phyloP scores from a whole-genome alignment of 2,113 vertebrate genomes.

The Struthio camelus region DNA sequence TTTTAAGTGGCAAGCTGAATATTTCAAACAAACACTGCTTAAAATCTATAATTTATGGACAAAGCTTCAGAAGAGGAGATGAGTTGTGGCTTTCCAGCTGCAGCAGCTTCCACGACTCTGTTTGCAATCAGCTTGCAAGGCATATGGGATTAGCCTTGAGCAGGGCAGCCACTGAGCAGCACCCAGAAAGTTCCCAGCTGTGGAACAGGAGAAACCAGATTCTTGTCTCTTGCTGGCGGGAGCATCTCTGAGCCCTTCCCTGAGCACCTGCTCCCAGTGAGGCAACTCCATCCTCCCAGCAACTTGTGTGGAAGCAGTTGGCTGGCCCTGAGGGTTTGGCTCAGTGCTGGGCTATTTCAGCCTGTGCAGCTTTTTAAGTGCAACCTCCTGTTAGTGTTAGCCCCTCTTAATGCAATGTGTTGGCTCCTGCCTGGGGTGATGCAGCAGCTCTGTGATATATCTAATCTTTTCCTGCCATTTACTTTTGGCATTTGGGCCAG shows the following conservation, averaged over 20 bases:
- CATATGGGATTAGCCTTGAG: neutral
- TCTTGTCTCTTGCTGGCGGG: neutral
- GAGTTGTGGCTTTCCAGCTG: conserved; percentile 21
- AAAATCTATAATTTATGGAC: conserved; percentile 70
- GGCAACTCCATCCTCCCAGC: neutral
- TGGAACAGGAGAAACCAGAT: neutral
- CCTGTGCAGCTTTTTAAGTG: neutral
- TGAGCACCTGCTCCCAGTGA: neutral
- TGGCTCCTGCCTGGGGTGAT: neutral
- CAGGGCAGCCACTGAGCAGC: neutral
- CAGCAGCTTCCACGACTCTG: neutral
- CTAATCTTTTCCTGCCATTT: neutral
- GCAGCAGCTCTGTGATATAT: neutral
- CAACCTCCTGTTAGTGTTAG: too few relatives aligned
- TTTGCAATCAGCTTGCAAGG: neutral
- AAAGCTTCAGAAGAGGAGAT: conserved; percentile 60
- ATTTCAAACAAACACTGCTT: conserved; percentile 69
- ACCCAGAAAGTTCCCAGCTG: neutral
- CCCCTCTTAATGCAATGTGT: neutral
- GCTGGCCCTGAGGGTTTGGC: neutral
- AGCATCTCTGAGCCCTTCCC: neutral
- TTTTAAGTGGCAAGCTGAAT: conserved; percentile 66
- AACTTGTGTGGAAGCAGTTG: fast-evolving
- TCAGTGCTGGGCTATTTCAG: neutral
- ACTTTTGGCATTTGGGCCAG: fast-evolving